Conservation (phyloP, 2,888 invertebrate species). For the Amblyteles armatorius region DNA sequence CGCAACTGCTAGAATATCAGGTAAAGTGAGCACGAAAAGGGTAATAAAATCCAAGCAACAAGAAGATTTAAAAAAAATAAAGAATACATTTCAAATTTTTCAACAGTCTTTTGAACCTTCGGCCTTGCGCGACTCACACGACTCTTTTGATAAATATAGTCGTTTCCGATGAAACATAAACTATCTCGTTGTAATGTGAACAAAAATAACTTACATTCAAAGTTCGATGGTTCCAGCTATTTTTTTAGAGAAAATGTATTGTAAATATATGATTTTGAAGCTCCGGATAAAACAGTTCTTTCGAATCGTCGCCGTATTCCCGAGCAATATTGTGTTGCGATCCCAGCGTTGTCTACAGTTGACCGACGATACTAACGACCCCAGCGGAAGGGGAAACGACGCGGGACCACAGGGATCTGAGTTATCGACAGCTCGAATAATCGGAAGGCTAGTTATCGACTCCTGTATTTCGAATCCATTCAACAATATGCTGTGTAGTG, state of each 20-base stretch:
- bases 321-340: background rate
- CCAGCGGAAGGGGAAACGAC: background rate
- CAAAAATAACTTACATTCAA: background rate
- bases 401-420: background rate
- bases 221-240: background rate
- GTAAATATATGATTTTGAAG: background rate
- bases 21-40: background rate
- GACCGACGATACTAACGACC: background rate
- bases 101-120: background rate
- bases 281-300: conserved; percentile 1
- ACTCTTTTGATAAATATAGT: background rate
- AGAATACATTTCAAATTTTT: background rate
- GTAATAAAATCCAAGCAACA: background rate
- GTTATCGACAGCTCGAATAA: background rate
- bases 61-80: background rate
- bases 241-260: no score
- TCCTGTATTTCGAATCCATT: background rate
- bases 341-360: background rate
- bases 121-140: background rate
- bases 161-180: background rate
- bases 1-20: conserved; percentile 17
- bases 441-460: background rate
- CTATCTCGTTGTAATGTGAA: background rate
- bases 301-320: background rate
- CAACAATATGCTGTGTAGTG: background rate